phyloP scores from a whole-genome alignment of 2,797 vertebrate genomes.

The Eulemur mongoz region DNA sequence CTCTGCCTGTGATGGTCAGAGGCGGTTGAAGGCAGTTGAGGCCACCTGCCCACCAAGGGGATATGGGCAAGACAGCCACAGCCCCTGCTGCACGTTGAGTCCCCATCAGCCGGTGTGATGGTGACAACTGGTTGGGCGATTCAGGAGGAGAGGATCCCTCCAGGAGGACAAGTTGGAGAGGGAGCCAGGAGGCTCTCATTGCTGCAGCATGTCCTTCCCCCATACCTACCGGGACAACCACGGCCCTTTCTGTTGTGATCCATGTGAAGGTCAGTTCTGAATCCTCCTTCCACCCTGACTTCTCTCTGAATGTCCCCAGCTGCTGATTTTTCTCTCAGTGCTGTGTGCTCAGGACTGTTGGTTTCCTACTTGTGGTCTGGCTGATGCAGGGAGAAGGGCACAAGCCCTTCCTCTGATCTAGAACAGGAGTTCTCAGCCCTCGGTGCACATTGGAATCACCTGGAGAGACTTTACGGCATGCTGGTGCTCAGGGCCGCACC shows the following conservation, averaged over 20 bases:
- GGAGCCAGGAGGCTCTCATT: not conserved
- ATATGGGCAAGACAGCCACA: not conserved
- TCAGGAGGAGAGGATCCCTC: not conserved
- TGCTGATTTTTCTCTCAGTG: not conserved
- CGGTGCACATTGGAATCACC: not conserved
- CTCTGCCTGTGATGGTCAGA: not conserved
- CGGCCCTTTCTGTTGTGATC: not conserved
- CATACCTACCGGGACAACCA: accelerated
- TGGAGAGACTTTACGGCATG: not conserved
- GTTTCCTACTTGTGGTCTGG: not conserved
- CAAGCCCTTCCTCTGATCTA: not conserved
- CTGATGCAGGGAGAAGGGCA: not conserved
- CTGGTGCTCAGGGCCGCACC: not conserved
- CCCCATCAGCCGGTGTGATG: not conserved
- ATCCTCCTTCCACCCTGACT: not conserved
- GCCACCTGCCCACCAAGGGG: not conserved
- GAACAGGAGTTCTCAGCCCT: not conserved
- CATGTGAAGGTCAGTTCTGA: not conserved
- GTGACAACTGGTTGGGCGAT: not conserved
- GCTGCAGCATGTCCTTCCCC: not conserved
- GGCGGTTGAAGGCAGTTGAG: not conserved
- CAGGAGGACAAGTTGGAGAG: not conserved
- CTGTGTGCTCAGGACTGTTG: not conserved
- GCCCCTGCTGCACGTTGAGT: not conserved
- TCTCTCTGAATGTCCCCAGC: not conserved